Conservation (phyloP, 1,140 invertebrate genomes). For the Antheraea mylitta region DNA sequence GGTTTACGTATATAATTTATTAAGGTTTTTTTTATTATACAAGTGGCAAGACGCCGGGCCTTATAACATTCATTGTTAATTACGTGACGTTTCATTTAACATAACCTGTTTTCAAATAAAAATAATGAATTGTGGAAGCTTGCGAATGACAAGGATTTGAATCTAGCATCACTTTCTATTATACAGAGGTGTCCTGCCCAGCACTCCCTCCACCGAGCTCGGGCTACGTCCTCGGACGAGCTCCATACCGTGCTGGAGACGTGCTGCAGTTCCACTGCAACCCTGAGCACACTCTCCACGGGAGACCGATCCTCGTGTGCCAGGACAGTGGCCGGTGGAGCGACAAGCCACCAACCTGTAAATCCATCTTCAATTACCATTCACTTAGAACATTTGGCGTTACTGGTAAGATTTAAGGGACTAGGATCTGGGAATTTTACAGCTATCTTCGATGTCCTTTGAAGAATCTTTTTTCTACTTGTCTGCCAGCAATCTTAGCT, state of each 20-base stretch:
- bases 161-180: slow-evolving; percentile 1
- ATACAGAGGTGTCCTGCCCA: slow-evolving; percentile 87
- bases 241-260: slow-evolving; percentile 89
- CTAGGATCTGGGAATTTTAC: background rate
- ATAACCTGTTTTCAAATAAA: no score
- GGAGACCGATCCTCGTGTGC: slow-evolving; percentile 90
- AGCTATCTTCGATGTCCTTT: background rate
- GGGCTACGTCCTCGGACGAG: slow-evolving; percentile 86
- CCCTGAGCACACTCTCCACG: slow-evolving; percentile 93
- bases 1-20: no score
- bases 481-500: no score
- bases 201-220: slow-evolving; percentile 85
- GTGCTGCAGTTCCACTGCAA: slow-evolving; percentile 92
- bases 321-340: slow-evolving; percentile 93
- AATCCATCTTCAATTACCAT: slow-evolving; percentile 48
- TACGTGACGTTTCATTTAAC: no score
- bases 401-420: background rate
- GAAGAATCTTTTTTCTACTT: background rate
- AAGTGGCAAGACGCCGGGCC: no score
- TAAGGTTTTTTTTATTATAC: no score
- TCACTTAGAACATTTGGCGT: background rate
- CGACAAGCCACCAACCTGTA: slow-evolving; percentile 89
- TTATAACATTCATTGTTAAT: no score
- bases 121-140: no score
- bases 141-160: no score